Base-by-base conservation (phyloP, 2,113 vertebrate genomes). In the Microcebus tavaratra region DNA sequence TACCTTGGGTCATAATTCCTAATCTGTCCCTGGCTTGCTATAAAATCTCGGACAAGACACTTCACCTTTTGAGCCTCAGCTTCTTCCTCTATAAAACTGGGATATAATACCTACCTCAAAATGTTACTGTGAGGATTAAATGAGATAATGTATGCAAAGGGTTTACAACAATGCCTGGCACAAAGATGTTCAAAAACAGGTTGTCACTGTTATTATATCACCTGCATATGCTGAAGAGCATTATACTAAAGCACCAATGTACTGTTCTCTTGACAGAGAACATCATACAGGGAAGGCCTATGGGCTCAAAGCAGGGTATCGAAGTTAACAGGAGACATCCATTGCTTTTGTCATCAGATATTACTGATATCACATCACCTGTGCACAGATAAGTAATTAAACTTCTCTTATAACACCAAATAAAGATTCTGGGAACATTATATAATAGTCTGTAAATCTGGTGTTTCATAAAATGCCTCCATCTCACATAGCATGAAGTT, bases 401-500 rank as follows among this genome's bases (percentile, higher is more conserved):
- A 76, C 15, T 85, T 84, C 45, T 93, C 70, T 73, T 81, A 81
- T 65, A 94, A 85, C 65, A 75, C 17, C n/a, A 68, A 57, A 90
- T 53, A 57, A 94, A 61, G 45, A 95, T 63, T 92, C 72, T 95
- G 36, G 50, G 76, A 96, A 94, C 48, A 92, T 88, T 94, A 87
- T 90, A 84, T 90, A 94, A 91, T 29, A 88, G 42, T 95, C 63
- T 97, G 88, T 88, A 95, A 97, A 95, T 91, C 45, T 82, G 59
- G 63, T 89, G 21, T 93, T 87, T 96, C 78, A 93, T 90, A 90
- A 93, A 97, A 93, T 93, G 70, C 92, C 97, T 95, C 70, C 36
- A 95, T 90, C 68, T 96, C 87, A 89, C 13, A 17, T 85, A 93
- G 68, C 80, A 90, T 83, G 81, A 91, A 95, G 63, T 91, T 93